Conservation (phyloP, 1,140 invertebrate genomes). For the Harpegnathos saltator region DNA sequence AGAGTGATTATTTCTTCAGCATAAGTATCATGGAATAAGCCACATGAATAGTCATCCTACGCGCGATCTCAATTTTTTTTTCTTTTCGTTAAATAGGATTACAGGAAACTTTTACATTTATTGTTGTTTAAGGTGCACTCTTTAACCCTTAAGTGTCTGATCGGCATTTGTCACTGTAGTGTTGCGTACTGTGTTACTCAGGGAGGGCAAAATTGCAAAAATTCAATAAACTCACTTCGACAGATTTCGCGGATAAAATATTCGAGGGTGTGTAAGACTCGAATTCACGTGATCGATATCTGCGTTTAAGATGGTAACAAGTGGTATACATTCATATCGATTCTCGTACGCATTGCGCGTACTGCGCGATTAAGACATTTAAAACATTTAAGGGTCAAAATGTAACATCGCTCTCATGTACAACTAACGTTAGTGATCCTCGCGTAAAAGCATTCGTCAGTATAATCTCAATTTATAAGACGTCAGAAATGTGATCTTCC, state of each 20-base stretch:
- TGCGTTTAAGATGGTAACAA: constrained; percentile 11
- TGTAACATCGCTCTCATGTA: constrained; percentile 35
- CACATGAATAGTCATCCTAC: constrained; percentile 57
- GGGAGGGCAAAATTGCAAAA: neutral
- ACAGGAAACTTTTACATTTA: constrained; percentile 69
- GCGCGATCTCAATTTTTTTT: constrained; percentile 42
- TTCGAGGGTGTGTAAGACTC: neutral
- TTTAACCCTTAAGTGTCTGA: constrained; percentile 53
- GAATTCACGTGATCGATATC: constrained; percentile 11
- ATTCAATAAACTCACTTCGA: constrained; percentile 2
- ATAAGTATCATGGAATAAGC: constrained; percentile 58
- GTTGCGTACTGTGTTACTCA: neutral
- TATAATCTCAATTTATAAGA: neutral
- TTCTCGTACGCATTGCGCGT: constrained; percentile 1
- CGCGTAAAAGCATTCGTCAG: constrained; percentile 19
- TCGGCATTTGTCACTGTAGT: neutral
- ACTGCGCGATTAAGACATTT: neutral
- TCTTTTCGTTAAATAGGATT: constrained; percentile 40
- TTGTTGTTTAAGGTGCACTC: constrained; percentile 56
- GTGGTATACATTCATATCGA: neutral
- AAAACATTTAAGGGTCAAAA: constrained; percentile 56
- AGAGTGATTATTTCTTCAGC: constrained; percentile 64
- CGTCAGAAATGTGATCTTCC: constrained; percentile 29
- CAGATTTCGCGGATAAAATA: constrained; percentile 14
- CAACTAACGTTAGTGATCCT: constrained; percentile 24